Evolutionary conservation across 2,888 invertebrate genomes (phyloP).

Genomic region (Parthenolecanium corni): DNA sequence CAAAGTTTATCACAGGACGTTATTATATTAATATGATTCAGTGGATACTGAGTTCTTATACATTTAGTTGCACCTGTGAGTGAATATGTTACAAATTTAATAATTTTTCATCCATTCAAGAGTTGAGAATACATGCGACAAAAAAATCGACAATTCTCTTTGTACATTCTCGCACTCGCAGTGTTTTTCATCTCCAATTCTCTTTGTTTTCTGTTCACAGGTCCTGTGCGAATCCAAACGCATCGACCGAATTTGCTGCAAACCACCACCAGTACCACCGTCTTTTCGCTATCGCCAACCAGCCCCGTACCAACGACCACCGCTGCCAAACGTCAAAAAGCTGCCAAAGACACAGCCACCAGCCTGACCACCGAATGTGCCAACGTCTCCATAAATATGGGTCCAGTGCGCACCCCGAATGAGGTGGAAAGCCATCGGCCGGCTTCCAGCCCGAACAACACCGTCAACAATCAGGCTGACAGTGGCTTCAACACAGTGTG

Average conservation of each 20-base stretch:
- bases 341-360: constrained; percentile 37
- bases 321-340: constrained; percentile 29
- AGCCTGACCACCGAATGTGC: constrained; percentile 59
- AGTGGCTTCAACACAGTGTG: constrained; percentile 56
- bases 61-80: too few relatives aligned
- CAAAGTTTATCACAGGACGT: too few relatives aligned
- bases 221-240: constrained; percentile 63
- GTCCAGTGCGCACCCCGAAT: constrained; percentile 31
- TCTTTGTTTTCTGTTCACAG: constrained; percentile 42
- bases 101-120: too few relatives aligned
- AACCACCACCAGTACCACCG: constrained; percentile 33
- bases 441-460: constrained; percentile 35
- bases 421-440: constrained; percentile 23
- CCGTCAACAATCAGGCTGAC: constrained; percentile 39
- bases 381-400: constrained; percentile 42
- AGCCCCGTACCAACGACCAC: constrained; percentile 39
- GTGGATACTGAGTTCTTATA: too few relatives aligned
- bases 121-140: too few relatives aligned
- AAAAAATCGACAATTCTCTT: too few relatives aligned
- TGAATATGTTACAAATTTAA: too few relatives aligned
- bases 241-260: constrained; percentile 44
- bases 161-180: too few relatives aligned
- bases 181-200: too few relatives aligned
- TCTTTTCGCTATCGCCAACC: constrained; percentile 40
- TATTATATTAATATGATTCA: too few relatives aligned